Base-by-base conservation (phyloP, 2,888 invertebrate genomes). In the Lasiommata megera region DNA sequence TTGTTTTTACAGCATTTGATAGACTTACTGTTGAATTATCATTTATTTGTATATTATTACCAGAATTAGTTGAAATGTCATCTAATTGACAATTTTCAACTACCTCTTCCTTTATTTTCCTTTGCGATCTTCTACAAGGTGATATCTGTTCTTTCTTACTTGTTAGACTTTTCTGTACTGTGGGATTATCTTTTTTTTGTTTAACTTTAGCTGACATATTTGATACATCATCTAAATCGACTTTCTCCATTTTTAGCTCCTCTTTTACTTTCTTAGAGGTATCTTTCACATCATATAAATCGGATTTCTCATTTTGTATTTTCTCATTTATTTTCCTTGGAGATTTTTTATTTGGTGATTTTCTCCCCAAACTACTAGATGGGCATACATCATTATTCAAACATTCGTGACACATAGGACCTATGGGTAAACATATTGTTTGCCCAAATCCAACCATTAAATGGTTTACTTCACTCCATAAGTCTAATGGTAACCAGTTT, bases 401-500 rank as follows among this genome's bases (percentile, higher is more conserved):
- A 78, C 99, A 99, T 52, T 93, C 92, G 6, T 76, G 79, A 82
- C 99, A 99, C 66, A 94, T 94, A 0, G 99, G 99, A 47, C 92
- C 93, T 0, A 95, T 82, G 0, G 99, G 96, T 54, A 93, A 86
- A 80, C 99, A 99, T 59, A 95, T 94, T 54, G 97, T 96, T 87
- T 99, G 99, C 0, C 99, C 99, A 89, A 99, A 99, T 5, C 99
- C 99, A 8, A 99, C 99, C 62, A 99, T 89, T 1, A 99, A 90
- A 72, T 96, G 94, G 84, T 99, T 98, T 0, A 97, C 94, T 82
- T 97, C 96, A 65, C 92, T 92, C 98, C 98, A 98, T 8, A 95
- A 79, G 1, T 95, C 92, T 66, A 92, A 93, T 0, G 99, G 99
- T 43, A 99, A 80, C 98, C 98, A 98, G 8, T 92, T 91, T 84